Percentiles rank a stretch among this genome's conserved stretches.
Evolutionary conservation across 1,140 invertebrate species (phyloP).

Genomic region (Drosophila watanabei): DNA sequence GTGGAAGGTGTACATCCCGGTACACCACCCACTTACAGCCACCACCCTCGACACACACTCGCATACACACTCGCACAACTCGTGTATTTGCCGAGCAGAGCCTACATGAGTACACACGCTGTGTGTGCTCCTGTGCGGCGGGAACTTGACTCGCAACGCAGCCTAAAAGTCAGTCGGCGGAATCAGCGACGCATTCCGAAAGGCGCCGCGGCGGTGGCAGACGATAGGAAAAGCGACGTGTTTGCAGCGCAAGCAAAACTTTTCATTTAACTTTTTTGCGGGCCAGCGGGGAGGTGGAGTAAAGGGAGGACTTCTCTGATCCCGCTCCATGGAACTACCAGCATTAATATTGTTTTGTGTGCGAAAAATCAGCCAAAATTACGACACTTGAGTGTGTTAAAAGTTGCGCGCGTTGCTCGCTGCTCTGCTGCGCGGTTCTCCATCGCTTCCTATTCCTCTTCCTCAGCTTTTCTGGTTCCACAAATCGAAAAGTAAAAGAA

Average conservation of each 20-base stretch:
- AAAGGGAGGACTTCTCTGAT: conserved; percentile 15
- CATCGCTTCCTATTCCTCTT: conserved; percentile 9
- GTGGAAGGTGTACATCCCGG: conserved; percentile 37
- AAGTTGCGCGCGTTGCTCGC: conserved; percentile 76
- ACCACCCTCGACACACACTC: conserved; percentile 5
- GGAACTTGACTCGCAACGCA: conserved; percentile 69
- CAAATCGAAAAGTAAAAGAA: conserved; percentile 79
- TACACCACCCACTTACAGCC: conserved; percentile 14
- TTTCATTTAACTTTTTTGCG: conserved; percentile 78
- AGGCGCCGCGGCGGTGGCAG: conserved; percentile 45
- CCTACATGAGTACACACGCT: conserved; percentile 50
- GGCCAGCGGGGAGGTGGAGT: conserved; percentile 6
- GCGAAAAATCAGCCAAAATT: conserved; percentile 83
- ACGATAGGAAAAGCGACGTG: conserved; percentile 78
- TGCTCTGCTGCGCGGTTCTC: conserved; percentile 10
- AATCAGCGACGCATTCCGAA: conserved; percentile 76
- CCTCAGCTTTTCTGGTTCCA: conserved; percentile 19
- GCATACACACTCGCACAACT: conserved; percentile 5
- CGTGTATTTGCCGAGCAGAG: conserved; percentile 17
- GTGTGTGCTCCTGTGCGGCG: conserved; percentile 24
- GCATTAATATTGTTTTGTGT: conserved; percentile 84
- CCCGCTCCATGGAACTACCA: conserved; percentile 64
- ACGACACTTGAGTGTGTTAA: conserved; percentile 84
- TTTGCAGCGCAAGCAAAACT: conserved; percentile 82
- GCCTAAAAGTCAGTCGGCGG: conserved; percentile 77